A percentile compares a stretch with the other conserved stretches of the same genome.
Conservation (phyloP, 2,888 invertebrate species). For the Ecliptopera silaceata region DNA sequence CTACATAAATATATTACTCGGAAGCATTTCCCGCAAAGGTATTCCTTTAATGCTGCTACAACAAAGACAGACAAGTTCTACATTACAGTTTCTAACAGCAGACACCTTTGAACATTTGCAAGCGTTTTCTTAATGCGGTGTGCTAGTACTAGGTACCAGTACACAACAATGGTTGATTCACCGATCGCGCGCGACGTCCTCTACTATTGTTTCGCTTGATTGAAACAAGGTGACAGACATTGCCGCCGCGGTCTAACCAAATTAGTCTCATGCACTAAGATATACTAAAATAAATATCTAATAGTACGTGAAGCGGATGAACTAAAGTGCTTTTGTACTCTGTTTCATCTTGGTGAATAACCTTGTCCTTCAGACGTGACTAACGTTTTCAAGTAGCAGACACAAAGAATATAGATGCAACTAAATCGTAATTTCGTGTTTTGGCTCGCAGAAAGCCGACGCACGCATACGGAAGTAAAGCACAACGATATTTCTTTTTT, state of each 20-base stretch:
- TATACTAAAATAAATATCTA: too few relatives aligned
- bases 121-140: slow-evolving; percentile 46
- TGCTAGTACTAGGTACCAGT: slow-evolving; percentile 34
- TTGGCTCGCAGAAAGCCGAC: slow-evolving; percentile 53
- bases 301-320: not conserved
- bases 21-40: slow-evolving; percentile 67
- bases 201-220: not conserved
- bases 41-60: slow-evolving; percentile 65
- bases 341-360: slow-evolving; percentile 3
- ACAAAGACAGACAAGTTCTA: slow-evolving; percentile 29
- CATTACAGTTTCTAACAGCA: slow-evolving; percentile 30
- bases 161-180: slow-evolving; percentile 35
- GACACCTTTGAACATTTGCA: slow-evolving; percentile 42
- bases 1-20: slow-evolving; percentile 75
- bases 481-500: slow-evolving; percentile 56
- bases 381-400: slow-evolving; percentile 49
- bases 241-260: not conserved
- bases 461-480: slow-evolving; percentile 62
- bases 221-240: not conserved
- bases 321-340: not conserved
- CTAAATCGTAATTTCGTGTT: slow-evolving; percentile 61
- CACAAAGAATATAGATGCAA: slow-evolving; percentile 50
- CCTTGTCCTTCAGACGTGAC: slow-evolving; percentile 47
- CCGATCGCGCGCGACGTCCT: not conserved
- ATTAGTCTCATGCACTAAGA: too few relatives aligned